Evolutionary conservation across 2,797 vertebrate genomes (phyloP), one percentile per base, ranked within the genome.

Genomic region (Diplodus puntazzo): DNA sequence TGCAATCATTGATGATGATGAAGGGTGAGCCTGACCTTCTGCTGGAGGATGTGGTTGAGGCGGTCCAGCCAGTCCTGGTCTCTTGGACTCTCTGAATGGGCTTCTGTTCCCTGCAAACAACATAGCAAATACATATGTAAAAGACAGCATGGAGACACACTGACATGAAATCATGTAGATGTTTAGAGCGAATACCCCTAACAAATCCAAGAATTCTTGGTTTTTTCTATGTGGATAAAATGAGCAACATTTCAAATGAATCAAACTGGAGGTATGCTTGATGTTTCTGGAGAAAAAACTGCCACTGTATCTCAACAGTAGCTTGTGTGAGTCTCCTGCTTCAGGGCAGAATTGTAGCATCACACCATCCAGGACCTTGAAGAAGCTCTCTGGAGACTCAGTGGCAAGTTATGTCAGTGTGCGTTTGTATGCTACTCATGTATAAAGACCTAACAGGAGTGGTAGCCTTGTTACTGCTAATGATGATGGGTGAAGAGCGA

Each of bases 31-130:
- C 88, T 87, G 75, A 97, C 97, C 97, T 98, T 96, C 92, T 96
- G 95, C 93, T 97, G 96, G 77, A 97, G 94, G 91, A 98, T 95
- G 86, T 94, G 94, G 88, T 95, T 93, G 76, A 98, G 82, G 55
- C 95, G 92, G 17, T 94, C 88, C 81, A 97, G 90, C 97, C 97
- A 99, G 80, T 96, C 94, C 83, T 95, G 94, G 86, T 97, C 95
- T 87, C 91, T 89, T 75, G 91, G 91, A 81, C 85, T 86, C 75
- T 94, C 93, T 54, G 86, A 87, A 67, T 59, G 88, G 89, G 68
- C 82, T 93, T 87, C 90, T 18, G 82, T 75, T 86, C 92, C 95
- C 96, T 97, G 75, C 39, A 89, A 84, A 77, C 46, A 90, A 59
- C 89, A 80, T 34, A 82, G 49, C 30, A 79, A 83, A 82, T 30